Conservation (phyloP, 2,113 vertebrate genomes). For the Peromyscus leucopus region DNA sequence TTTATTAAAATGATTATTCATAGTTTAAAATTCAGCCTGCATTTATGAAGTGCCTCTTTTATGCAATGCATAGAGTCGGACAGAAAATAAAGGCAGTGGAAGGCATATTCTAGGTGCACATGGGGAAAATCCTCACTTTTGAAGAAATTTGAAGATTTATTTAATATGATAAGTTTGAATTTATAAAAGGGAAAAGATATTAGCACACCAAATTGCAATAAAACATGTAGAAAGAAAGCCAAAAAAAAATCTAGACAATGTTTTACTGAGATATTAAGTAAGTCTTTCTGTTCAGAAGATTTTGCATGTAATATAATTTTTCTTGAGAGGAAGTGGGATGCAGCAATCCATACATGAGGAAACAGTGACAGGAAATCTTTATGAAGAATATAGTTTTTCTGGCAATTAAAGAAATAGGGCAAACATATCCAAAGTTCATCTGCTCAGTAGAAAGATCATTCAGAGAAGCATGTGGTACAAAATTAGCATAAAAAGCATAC, state of each 20-base stretch:
- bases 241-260: conserved; percentile 1
- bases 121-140: conserved; percentile 44
- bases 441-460: conserved; percentile 43
- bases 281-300: conserved; percentile 47
- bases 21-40: conserved; percentile 65
- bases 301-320: conserved; percentile 49
- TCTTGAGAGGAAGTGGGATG: conserved; percentile 15
- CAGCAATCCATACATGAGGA: neutral
- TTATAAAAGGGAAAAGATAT: conserved; percentile 63
- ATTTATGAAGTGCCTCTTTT: conserved; percentile 51
- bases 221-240: conserved; percentile 18
- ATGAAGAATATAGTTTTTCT: conserved; percentile 32
- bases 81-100: conserved; percentile 17
- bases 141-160: conserved; percentile 32
- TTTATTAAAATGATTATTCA: conserved; percentile 72
- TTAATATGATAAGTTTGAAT: conserved; percentile 52
- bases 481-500: neutral
- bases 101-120: conserved; percentile 41
- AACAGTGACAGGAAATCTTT: conserved; percentile 1
- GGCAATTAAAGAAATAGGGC: neutral
- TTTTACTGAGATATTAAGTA: conserved; percentile 23
- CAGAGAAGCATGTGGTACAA: neutral
- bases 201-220: conserved; percentile 15
- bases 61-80: conserved; percentile 29
- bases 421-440: neutral